Evolutionary conservation across 1,140 invertebrate genomes (phyloP).

Genomic region (Hyposmocoma kahamanoa): DNA sequence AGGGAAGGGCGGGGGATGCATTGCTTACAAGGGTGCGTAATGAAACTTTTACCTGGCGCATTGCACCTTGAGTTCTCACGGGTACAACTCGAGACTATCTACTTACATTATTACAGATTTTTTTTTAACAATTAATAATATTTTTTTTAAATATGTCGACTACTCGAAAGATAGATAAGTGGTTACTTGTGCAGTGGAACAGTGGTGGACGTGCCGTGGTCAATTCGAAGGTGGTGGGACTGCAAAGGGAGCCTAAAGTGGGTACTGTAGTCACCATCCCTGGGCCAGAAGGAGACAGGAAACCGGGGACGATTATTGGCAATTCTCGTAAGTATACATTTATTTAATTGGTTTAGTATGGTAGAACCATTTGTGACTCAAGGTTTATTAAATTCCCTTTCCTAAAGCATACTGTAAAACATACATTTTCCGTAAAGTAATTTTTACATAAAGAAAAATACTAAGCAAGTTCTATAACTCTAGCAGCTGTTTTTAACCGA

Average conservation of each 20-base stretch:
- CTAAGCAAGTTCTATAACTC: too few species aligned
- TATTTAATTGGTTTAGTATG: not conserved
- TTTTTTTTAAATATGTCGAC: constrained; percentile 21
- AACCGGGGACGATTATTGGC: constrained; percentile 13
- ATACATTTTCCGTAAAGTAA: too few species aligned
- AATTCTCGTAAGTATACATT: constrained; percentile 17
- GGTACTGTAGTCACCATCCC: not conserved
- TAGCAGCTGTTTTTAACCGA: too few species aligned
- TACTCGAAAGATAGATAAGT: constrained; percentile 29
- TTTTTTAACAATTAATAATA: too few species aligned
- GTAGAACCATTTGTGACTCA: too few species aligned
- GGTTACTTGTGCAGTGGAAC: constrained; percentile 47
- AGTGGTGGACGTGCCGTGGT: constrained; percentile 21
- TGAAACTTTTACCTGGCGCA: constrained; percentile 66
- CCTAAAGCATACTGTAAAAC: too few species aligned
- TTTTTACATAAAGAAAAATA: too few species aligned
- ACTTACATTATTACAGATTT: too few species aligned
- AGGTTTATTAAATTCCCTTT: too few species aligned
- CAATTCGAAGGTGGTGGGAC: constrained; percentile 20
- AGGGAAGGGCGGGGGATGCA: constrained; percentile 39
- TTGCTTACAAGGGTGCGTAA: constrained; percentile 56
- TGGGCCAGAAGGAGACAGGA: constrained; percentile 8
- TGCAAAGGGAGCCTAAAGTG: constrained; percentile 5
- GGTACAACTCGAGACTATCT: too few species aligned
- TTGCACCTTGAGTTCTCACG: too few species aligned